Evolutionary conservation across 2,797 vertebrate species (phyloP), one percentile per base, ranked within the genome.

Genomic region (Sphaeramia orbicularis): DNA sequence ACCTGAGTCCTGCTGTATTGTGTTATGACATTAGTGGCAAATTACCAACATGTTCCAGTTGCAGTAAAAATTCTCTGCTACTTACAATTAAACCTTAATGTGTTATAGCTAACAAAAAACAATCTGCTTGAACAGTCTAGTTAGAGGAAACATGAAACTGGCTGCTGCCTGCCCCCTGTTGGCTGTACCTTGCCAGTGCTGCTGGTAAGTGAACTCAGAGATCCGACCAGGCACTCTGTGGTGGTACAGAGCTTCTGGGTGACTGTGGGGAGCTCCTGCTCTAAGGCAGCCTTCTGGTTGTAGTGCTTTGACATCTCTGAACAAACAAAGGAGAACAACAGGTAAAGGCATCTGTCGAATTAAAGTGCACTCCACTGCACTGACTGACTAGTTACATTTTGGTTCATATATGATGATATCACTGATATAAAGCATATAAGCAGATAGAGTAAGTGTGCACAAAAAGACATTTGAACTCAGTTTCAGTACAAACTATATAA

Each of bases 161-260:
- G 57, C 60, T 40, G 42, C 41, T 30, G 68, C 42, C 74, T 84
- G 90, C 85, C 90, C 84, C 82, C 90, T 90, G 76, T 52, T 89
- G 88, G 71, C 42, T 50, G 74, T 94, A 99, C 98, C 97, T 99
- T 99, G 87, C 95, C 93, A 0, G 93, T 95, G 93, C 89, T 94
- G 84, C 92, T 98, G 83, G 94, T 96, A 81, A 99, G 92, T 2
- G 96, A 96, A 16, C 94, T 94, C 42, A 97, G 54, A 19, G 98
- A 99, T 27, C 97, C 96, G 49, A 99, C 93, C 84, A 99, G 94
- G 79, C 98, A 99, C 75, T 99, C 97, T 13, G 98, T 97, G 44
- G 98, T 99, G 81, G 96, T 99, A 55, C 94, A 74, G 42, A 99
- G 95, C 86, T 99, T 99, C 93, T 99, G 97, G 0, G 97, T 97